These are phyloP conservation scores for Agrotis segetum DNA, from an alignment of 2,888 invertebrate genomes.

Conservation along the genomic window DNA sequence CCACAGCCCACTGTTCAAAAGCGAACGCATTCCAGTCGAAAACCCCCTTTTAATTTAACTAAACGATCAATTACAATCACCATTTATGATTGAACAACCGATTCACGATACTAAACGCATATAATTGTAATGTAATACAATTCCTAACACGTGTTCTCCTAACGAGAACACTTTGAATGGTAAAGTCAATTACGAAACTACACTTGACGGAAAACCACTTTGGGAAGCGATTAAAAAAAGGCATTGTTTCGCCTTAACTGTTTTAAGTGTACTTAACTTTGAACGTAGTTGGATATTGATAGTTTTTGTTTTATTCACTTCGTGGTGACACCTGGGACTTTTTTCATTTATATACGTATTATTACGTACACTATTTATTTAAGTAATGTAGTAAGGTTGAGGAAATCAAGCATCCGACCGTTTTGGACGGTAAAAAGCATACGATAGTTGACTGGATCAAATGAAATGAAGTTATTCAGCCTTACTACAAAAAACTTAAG, in stretches of 20 bases:
- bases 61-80: constrained; percentile 58
- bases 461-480: no score
- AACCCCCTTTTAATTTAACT: constrained; percentile 44
- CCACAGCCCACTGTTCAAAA: constrained; percentile 2
- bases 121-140: constrained; percentile 62
- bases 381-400: not conserved
- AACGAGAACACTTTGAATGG: constrained; percentile 70
- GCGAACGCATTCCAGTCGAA: constrained; percentile 1
- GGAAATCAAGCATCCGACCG: no score
- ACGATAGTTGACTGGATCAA: no score
- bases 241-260: constrained; percentile 65
- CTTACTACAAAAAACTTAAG: no score
- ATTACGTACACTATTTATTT: not conserved
- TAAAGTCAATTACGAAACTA: constrained; percentile 73
- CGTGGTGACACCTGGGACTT: constrained; percentile 51
- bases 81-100: constrained; percentile 47
- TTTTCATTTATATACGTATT: constrained; percentile 13
- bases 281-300: constrained; percentile 57
- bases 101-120: constrained; percentile 56
- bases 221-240: constrained; percentile 71
- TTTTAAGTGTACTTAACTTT: constrained; percentile 51
- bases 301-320: constrained; percentile 58
- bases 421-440: no score
- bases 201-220: constrained; percentile 67
- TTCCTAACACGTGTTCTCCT: constrained; percentile 69